Evolutionary conservation across 2,888 invertebrate genomes (phyloP).

Genomic region (Tiphia femorata): DNA sequence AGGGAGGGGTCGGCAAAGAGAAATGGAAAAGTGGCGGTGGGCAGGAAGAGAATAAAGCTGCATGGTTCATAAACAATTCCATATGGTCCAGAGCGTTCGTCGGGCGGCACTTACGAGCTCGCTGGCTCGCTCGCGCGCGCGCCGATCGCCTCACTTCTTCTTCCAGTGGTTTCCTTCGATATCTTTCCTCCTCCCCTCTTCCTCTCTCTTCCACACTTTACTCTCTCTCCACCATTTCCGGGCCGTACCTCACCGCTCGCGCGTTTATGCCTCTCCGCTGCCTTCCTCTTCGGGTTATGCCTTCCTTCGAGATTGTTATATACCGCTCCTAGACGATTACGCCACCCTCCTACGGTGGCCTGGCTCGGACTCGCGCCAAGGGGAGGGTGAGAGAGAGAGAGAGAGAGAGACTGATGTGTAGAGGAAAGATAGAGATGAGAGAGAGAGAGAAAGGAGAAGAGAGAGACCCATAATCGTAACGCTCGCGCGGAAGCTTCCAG

Average conservation of each 20-base stretch:
- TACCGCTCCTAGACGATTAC: constrained; percentile 47
- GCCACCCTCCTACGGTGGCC: constrained; percentile 28
- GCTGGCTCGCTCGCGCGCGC: constrained; percentile 43
- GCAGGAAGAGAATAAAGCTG: constrained; percentile 42
- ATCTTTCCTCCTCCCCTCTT: constrained; percentile 34
- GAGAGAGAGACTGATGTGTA: constrained; percentile 10
- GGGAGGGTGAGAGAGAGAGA: constrained; percentile 5
- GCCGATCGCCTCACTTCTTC: too few species aligned
- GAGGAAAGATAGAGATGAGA: too few species aligned
- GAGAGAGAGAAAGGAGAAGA: constrained; percentile 3
- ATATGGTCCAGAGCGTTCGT: constrained; percentile 43
- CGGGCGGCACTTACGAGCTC: constrained; percentile 41
- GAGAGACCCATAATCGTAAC: constrained; percentile 52
- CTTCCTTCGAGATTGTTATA: constrained; percentile 49
- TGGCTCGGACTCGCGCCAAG: constrained; percentile 14
- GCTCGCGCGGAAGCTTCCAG: constrained; percentile 44
- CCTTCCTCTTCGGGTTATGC: constrained; percentile 47
- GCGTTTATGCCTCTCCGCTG: constrained; percentile 47
- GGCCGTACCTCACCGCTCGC: constrained; percentile 36
- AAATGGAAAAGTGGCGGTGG: constrained; percentile 2
- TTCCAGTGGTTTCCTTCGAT: constrained; percentile 44
- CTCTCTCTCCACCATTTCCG: constrained; percentile 57
- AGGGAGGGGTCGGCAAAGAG: too few species aligned
- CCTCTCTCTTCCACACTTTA: constrained; percentile 31
- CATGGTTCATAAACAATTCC: constrained; percentile 53